A percentile compares a stretch with the other conserved stretches of the same genome.
phyloP scores from a whole-genome alignment of 2,888 invertebrate species.

The Lochmaea capreae region DNA sequence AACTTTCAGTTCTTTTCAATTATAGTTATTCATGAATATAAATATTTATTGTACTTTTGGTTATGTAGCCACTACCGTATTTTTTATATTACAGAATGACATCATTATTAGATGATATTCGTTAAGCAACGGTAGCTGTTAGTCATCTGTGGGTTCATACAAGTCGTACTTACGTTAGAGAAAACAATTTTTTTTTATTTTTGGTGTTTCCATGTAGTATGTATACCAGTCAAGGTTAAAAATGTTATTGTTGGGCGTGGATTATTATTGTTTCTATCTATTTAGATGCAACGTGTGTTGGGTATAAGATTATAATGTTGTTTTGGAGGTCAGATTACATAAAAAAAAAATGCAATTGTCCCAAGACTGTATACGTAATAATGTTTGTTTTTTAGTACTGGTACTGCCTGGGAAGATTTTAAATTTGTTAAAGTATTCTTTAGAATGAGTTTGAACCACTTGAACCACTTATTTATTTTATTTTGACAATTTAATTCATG shows the following conservation, averaged over 20 bases:
- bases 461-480: too few species aligned
- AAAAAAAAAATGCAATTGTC: background rate
- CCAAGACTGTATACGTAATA: background rate
- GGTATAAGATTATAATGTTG: background rate
- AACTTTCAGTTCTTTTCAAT: too few species aligned
- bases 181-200: background rate
- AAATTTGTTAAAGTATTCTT: too few species aligned
- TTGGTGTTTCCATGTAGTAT: slow-evolving; percentile 1
- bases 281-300: slow-evolving; percentile 10
- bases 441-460: too few species aligned
- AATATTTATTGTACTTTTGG: background rate
- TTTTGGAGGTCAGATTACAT: slow-evolving; percentile 3
- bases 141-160: slow-evolving; percentile 23
- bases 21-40: too few species aligned
- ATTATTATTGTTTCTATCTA: background rate
- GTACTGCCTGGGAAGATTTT: too few species aligned
- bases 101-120: slow-evolving; percentile 14
- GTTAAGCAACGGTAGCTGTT: slow-evolving; percentile 10
- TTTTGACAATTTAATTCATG: too few species aligned
- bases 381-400: too few species aligned
- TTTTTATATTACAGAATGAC: slow-evolving; percentile 7
- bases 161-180: slow-evolving; percentile 7
- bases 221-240: slow-evolving; percentile 6
- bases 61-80: background rate
- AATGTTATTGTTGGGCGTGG: slow-evolving; percentile 16